These are phyloP conservation scores for Rhombomys opimus DNA, from an alignment of 2,113 vertebrate species.

Conservation along the genomic window DNA sequence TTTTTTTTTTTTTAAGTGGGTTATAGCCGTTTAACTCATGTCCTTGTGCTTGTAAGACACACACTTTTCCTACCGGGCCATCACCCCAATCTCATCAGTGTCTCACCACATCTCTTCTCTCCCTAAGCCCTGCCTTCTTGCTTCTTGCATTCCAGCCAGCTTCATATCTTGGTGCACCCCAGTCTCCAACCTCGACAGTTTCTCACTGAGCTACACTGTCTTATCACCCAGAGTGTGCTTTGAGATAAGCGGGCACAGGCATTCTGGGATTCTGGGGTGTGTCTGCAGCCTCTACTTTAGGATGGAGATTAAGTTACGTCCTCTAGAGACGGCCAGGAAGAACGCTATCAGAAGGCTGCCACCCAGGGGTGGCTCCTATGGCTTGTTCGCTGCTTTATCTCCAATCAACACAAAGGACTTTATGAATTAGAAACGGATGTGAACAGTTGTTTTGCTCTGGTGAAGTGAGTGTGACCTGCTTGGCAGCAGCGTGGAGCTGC, in stretches of 20 bases:
- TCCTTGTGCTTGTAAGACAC: neutral
- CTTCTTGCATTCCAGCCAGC: neutral
- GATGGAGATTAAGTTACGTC: neutral
- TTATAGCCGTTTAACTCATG: neutral
- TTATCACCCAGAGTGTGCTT: neutral
- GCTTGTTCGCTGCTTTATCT: neutral
- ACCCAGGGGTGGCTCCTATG: neutral
- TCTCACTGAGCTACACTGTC: neutral
- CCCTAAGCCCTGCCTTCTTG: neutral
- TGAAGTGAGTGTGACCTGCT: neutral
- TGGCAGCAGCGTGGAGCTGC: neutral
- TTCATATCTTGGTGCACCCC: neutral
- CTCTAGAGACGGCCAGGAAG: neutral
- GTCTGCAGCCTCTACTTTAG: neutral
- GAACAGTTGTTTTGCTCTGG: neutral
- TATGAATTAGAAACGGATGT: neutral
- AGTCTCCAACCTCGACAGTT: neutral
- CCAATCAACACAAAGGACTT: conserved; percentile 17
- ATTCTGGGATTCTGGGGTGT: neutral
- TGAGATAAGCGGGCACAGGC: neutral
- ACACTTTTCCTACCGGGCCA: neutral
- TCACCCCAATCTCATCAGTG: neutral
- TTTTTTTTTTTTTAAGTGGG: neutral
- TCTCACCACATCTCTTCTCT: neutral
- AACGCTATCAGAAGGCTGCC: neutral